phyloP scores from a whole-genome alignment of 2,113 vertebrate species.

The Zosterops hypoxanthus region DNA sequence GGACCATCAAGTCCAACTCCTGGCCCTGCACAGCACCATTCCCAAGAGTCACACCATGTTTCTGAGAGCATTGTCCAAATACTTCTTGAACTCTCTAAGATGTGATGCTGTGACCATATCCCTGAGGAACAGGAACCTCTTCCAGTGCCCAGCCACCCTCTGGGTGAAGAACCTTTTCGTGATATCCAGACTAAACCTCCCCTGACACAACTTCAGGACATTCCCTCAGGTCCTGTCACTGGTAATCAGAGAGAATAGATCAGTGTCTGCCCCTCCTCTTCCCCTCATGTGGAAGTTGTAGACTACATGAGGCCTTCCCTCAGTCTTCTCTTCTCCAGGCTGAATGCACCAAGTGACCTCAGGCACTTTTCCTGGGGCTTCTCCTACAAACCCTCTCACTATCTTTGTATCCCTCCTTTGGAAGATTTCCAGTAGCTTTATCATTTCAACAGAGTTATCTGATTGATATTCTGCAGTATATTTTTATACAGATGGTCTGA shows the following conservation, averaged over 20 bases:
- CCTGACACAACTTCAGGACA: background rate
- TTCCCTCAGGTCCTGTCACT: background rate
- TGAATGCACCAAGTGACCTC: background rate
- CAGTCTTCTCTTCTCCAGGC: background rate
- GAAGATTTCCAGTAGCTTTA: background rate
- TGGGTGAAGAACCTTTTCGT: accelerated
- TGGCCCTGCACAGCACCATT: too few relatives aligned
- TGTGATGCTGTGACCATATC: background rate
- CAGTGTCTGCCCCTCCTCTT: background rate
- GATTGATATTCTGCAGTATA: background rate
- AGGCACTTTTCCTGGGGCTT: background rate
- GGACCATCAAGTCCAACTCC: accelerated
- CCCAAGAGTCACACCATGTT: too few relatives aligned
- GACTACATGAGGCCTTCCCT: background rate
- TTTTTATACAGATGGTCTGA: background rate
- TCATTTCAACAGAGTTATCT: background rate
- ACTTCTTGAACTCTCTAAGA: background rate
- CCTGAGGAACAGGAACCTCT: background rate
- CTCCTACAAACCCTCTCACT: background rate
- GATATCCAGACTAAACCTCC: background rate
- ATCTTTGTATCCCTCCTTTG: background rate
- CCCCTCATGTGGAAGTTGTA: background rate
- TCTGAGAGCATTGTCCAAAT: background rate
- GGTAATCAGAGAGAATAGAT: background rate
- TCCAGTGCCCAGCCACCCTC: background rate